Evolutionary conservation across 2,797 vertebrate species (phyloP).

Genomic region (Rhinella marina): DNA sequence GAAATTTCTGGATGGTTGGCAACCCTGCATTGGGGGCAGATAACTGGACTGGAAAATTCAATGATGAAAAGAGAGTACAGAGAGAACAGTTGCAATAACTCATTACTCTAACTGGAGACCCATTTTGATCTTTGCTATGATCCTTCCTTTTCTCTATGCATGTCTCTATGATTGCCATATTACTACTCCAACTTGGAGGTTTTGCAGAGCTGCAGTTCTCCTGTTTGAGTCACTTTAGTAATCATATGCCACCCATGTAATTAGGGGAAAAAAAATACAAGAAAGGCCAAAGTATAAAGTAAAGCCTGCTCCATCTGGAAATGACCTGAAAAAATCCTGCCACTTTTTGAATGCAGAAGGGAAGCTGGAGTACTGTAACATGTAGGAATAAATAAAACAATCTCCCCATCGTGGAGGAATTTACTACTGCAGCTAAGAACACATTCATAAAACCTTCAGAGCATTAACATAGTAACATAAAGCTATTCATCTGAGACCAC

Average conservation of each 20-base stretch:
- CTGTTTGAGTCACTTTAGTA: neutral
- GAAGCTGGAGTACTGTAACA: constrained; percentile 6
- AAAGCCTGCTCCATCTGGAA: neutral
- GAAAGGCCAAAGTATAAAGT: neutral
- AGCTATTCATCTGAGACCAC: constrained; percentile 41
- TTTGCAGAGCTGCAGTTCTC: too few relatives aligned
- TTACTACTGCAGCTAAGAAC: constrained; percentile 30
- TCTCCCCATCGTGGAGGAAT: constrained; percentile 9
- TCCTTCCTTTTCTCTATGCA: too few relatives aligned
- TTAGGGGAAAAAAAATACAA: neutral
- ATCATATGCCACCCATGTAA: neutral
- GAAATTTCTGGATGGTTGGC: too few relatives aligned
- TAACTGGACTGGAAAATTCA: too few relatives aligned
- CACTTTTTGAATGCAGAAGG: neutral
- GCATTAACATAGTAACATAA: constrained; percentile 46
- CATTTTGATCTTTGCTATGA: too few relatives aligned
- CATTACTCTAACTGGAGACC: too few relatives aligned
- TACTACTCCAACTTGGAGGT: too few relatives aligned
- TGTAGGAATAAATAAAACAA: constrained; percentile 13
- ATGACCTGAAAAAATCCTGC: neutral
- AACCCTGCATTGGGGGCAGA: too few relatives aligned
- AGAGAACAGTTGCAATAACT: too few relatives aligned
- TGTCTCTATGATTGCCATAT: too few relatives aligned
- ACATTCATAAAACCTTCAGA: constrained; percentile 41
- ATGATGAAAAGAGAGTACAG: too few relatives aligned